A percentile compares a stretch with the other conserved stretches of the same genome.
Evolutionary conservation across 2,888 invertebrate genomes (phyloP).

Genomic region (Scelioninae gen. 2): DNA sequence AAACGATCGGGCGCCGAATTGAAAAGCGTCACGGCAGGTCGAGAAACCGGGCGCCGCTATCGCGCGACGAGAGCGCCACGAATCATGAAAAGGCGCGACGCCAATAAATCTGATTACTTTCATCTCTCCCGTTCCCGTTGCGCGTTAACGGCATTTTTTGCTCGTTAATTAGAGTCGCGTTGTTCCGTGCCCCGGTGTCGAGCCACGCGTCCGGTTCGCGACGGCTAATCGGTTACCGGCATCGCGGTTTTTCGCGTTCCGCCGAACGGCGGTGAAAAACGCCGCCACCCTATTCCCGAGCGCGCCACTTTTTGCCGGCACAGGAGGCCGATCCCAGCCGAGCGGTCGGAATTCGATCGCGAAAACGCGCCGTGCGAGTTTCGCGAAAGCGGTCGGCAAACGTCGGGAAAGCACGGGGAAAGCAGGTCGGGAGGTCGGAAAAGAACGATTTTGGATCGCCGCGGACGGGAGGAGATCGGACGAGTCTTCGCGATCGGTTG

Average conservation of each 20-base stretch:
- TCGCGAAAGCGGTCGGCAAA: too few relatives aligned
- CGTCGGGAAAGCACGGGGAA: too few relatives aligned
- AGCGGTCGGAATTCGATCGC: too few relatives aligned
- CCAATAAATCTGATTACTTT: constrained; percentile 66
- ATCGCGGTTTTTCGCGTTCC: constrained; percentile 61
- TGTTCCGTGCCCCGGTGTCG: constrained; percentile 55
- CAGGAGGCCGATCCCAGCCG: too few relatives aligned
- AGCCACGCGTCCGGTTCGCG: constrained; percentile 60
- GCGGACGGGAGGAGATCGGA: too few relatives aligned
- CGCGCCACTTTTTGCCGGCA: constrained; percentile 24
- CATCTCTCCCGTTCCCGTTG: constrained; percentile 56
- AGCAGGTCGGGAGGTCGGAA: constrained; percentile 1
- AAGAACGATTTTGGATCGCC: too few relatives aligned
- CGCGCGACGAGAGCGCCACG: constrained; percentile 48
- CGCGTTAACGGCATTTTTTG: constrained; percentile 60
- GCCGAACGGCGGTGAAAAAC: constrained; percentile 35
- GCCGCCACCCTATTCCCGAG: constrained; percentile 4
- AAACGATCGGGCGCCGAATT: constrained; percentile 46
- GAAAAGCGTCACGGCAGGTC: constrained; percentile 54
- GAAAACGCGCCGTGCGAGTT: too few relatives aligned
- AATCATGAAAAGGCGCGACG: constrained; percentile 61
- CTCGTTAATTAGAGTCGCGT: constrained; percentile 64
- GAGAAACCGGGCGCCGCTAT: constrained; percentile 48
- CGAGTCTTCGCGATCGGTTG: too few relatives aligned
- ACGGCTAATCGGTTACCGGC: constrained; percentile 63